phyloP scores from a whole-genome alignment of 2,797 vertebrate genomes.

The Pseudochromis fuscus region DNA sequence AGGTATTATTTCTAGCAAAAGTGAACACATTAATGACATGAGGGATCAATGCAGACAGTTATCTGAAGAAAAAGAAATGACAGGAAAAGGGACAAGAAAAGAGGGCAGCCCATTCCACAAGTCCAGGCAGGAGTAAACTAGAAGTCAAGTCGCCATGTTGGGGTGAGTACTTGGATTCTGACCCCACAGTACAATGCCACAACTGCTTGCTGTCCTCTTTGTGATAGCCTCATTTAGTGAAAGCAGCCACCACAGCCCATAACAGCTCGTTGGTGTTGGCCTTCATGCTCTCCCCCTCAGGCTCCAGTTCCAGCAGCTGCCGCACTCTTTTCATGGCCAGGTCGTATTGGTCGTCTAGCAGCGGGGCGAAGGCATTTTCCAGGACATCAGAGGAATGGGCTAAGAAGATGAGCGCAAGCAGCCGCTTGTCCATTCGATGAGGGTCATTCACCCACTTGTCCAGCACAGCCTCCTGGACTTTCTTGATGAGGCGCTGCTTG shows the following conservation, averaged over 20 bases:
- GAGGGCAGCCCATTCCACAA: constrained; percentile 48
- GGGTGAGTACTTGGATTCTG: constrained; percentile 21
- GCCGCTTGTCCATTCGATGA: constrained; percentile 95
- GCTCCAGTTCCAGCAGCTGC: constrained; percentile 95
- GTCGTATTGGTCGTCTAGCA: constrained; percentile 96
- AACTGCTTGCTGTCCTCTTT: constrained; percentile 6
- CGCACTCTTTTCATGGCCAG: constrained; percentile 96
- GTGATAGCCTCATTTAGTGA: constrained; percentile 90
- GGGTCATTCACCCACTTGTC: constrained; percentile 98
- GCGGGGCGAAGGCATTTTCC: constrained; percentile 96
- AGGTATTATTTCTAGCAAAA: constrained; percentile 48
- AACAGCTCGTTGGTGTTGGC: constrained; percentile 91
- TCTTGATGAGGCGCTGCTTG: constrained; percentile 97
- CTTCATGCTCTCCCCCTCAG: constrained; percentile 94
- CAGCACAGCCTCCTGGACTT: constrained; percentile 94
- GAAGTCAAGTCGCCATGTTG: constrained; percentile 35
- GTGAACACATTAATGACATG: constrained; percentile 49
- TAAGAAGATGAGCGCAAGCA: constrained; percentile 94
- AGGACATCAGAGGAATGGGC: constrained; percentile 96
- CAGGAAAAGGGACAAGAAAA: constrained; percentile 8
- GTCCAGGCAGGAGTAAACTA: constrained; percentile 38
- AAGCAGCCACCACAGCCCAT: constrained; percentile 96
- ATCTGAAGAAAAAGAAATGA: constrained; percentile 56
- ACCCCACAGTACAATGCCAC: constrained; percentile 34
- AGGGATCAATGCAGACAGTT: constrained; percentile 17